These are phyloP conservation scores for Zoroaster sp. DNA, from an alignment of 53 echinoderm and acorn worm species.

Conservation along the genomic window DNA sequence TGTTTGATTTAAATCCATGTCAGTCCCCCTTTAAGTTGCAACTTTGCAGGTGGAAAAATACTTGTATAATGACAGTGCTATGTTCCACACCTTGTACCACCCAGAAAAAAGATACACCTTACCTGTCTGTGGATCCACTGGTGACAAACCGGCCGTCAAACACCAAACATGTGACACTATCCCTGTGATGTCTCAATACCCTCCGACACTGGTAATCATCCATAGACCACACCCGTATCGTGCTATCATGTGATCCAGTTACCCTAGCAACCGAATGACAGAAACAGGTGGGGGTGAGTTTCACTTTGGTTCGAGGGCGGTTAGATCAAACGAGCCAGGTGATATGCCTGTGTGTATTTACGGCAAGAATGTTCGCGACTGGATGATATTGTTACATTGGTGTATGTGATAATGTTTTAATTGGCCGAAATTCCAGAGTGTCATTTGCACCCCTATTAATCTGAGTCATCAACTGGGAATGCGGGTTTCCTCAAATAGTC, in stretches of 20 bases:
- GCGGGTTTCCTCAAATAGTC: background rate
- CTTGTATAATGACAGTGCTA: no score
- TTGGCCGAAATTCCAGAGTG: slow-evolving; percentile 25
- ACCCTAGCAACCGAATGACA: slow-evolving; percentile 73
- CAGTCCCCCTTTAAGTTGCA: no score
- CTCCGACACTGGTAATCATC: slow-evolving; percentile 67
- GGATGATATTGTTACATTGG: slow-evolving; percentile 18
- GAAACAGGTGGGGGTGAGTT: slow-evolving; percentile 42
- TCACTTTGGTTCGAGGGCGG: background rate
- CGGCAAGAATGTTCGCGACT: background rate
- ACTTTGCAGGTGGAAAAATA: no score
- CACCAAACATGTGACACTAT: slow-evolving; percentile 85
- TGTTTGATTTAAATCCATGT: no score
- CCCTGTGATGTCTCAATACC: slow-evolving; percentile 70
- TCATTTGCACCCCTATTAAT: background rate
- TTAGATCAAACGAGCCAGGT: slow-evolving; percentile 27
- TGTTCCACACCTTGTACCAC: no score
- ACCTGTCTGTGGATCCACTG: slow-evolving; percentile 94
- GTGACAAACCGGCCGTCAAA: slow-evolving; percentile 76
- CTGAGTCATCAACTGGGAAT: background rate
- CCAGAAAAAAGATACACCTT: no score
- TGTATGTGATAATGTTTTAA: slow-evolving; percentile 20
- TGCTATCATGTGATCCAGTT: slow-evolving; percentile 89
- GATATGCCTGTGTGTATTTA: slow-evolving; percentile 1
- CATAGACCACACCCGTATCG: slow-evolving; percentile 93